Conservation (phyloP, 1,140 invertebrate genomes). For the Gryon sp. region DNA sequence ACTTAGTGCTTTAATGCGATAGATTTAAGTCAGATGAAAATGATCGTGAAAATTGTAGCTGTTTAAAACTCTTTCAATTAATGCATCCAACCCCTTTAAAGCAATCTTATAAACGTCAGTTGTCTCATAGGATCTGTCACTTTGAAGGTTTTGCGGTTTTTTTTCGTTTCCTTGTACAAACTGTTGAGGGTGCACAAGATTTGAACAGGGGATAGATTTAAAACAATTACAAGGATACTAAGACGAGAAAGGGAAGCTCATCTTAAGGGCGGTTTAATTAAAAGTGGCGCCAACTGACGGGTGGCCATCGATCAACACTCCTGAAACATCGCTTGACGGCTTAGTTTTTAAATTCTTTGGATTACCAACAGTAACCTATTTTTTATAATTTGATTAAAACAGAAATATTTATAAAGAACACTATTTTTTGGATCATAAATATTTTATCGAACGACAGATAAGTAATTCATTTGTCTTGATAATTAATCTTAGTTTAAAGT, state of each 20-base stretch:
- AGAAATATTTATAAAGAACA: no score
- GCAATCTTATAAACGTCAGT: constrained; percentile 72
- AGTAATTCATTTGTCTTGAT: no score
- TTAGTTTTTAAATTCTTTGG: constrained; percentile 49
- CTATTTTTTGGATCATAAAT: no score
- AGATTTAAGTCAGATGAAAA: no score
- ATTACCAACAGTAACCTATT: constrained; percentile 2
- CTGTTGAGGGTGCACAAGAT: constrained; percentile 63
- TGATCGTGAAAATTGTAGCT: no score
- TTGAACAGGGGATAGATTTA: constrained; percentile 73
- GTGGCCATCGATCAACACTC: constrained; percentile 78
- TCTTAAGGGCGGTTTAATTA: constrained; percentile 80
- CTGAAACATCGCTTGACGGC: constrained; percentile 63
- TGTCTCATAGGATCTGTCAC: constrained; percentile 75
- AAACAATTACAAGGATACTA: constrained; percentile 77
- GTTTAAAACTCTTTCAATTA: constrained; percentile 6
- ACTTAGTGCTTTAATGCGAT: no score
- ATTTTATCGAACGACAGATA: no score
- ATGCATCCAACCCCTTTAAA: constrained; percentile 19
- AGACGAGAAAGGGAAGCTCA: constrained; percentile 69
- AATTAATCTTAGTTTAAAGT: no score
- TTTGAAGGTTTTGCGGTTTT: constrained; percentile 73
- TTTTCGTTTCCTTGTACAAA: constrained; percentile 67
- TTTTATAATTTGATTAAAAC: constrained; percentile 1
- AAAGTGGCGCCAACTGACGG: constrained; percentile 80